phyloP scores from a whole-genome alignment of 2,113 vertebrate species.

The Typhlomys cinereus region DNA sequence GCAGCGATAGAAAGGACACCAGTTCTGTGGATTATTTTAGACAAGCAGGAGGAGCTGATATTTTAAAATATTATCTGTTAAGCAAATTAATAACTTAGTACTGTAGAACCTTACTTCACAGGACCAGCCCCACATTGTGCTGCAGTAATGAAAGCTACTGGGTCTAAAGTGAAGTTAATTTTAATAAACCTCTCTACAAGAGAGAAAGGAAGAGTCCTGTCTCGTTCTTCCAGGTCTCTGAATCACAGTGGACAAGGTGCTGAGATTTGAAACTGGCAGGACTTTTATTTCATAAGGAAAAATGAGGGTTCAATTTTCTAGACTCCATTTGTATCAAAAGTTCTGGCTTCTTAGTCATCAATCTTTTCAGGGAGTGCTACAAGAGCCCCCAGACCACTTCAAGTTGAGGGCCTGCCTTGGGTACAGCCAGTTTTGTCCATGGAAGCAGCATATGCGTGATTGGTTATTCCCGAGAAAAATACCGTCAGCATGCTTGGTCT shows the following conservation, averaged over 20 bases:
- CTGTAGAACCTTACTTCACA: neutral
- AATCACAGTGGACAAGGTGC: neutral
- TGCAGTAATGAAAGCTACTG: neutral
- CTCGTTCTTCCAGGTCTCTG: accelerated
- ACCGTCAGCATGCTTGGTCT: neutral
- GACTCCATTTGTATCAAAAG: neutral
- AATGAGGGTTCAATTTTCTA: neutral
- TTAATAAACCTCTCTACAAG: neutral
- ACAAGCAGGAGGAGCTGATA: neutral
- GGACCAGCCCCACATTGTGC: neutral
- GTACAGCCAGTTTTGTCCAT: neutral
- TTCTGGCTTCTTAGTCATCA: neutral
- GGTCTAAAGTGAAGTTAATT: neutral
- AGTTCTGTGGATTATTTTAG: neutral
- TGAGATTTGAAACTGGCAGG: neutral
- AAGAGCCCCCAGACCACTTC: neutral
- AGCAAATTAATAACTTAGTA: neutral
- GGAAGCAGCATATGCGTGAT: neutral
- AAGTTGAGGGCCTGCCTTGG: neutral
- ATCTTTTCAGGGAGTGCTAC: neutral
- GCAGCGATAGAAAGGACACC: neutral
- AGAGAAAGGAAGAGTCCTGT: neutral
- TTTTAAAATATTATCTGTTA: neutral
- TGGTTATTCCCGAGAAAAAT: neutral
- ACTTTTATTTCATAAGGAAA: neutral